Percentiles rank a stretch among this genome's conserved stretches.
phyloP scores from a whole-genome alignment of 2,888 invertebrate species.

The Melieria picta region DNA sequence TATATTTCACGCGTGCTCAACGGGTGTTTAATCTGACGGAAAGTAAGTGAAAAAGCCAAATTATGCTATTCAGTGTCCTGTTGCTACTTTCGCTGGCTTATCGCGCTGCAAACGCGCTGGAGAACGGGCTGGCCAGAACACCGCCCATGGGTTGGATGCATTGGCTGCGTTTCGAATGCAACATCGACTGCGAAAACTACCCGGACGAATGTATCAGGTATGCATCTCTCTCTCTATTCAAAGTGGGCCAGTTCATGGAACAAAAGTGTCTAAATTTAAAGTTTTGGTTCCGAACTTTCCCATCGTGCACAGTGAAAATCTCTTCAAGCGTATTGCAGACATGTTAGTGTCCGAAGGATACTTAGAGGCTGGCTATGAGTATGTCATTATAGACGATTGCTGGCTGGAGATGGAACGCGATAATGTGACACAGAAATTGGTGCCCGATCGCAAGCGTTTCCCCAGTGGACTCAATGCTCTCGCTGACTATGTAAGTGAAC shows the following conservation, averaged over 20 bases:
- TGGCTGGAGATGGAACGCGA: slow-evolving; percentile 77
- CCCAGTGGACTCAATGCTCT: slow-evolving; percentile 78
- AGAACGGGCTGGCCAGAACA: slow-evolving; percentile 73
- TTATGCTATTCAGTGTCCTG: slow-evolving; percentile 29
- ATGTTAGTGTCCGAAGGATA: slow-evolving; percentile 75
- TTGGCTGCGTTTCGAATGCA: slow-evolving; percentile 74
- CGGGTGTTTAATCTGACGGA: too few species aligned
- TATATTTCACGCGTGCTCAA: too few species aligned
- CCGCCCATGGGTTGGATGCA: slow-evolving; percentile 79
- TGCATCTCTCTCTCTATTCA: slow-evolving; percentile 13
- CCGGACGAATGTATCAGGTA: slow-evolving; percentile 74
- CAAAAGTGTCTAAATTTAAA: neutral
- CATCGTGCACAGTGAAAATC: slow-evolving; percentile 68
- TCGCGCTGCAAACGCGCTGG: slow-evolving; percentile 55
- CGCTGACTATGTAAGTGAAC: slow-evolving; percentile 73
- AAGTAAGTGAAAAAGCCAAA: too few species aligned
- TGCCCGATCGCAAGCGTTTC: slow-evolving; percentile 75
- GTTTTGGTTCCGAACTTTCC: too few species aligned
- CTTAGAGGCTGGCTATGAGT: slow-evolving; percentile 76
- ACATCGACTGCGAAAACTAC: slow-evolving; percentile 71
- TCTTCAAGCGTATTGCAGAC: slow-evolving; percentile 73
- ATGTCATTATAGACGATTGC: slow-evolving; percentile 80
- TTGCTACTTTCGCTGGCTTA: slow-evolving; percentile 26
- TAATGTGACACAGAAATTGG: slow-evolving; percentile 69
- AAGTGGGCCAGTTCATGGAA: too few species aligned